Base-by-base conservation (phyloP, 2,888 invertebrate genomes). In the Drosophila anomalipes region DNA sequence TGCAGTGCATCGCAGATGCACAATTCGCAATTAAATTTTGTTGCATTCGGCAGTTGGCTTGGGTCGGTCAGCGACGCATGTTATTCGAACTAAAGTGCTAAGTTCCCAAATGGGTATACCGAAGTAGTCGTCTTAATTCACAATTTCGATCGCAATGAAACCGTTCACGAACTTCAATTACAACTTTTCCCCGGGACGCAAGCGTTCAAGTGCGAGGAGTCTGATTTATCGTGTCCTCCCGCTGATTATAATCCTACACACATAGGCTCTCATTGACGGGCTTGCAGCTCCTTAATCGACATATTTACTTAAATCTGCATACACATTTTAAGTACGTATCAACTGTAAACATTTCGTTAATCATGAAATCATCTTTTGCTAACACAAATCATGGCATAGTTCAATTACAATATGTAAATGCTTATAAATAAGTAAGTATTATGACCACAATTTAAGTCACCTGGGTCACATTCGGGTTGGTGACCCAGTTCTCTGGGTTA, bases 161-260 rank as follows among this genome's bases (percentile, higher is more conserved):
- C 82, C 87, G 70, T 92, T 92, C 71, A 92, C 89, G 80, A 91
- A 91, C 82, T 93, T 91, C 77, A 86, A 91, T 78, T 89, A 91
- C 69, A 93, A 92, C 79, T 92, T 92, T 80, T 92, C 93, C 58
- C 93, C 92, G 70, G 92, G 92, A 68, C 64, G 70, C 58, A 60
- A 66, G 58, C 59, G 60, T 62, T 64, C 60, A 73, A 72, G 60
- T 76, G 71, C 60, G 37, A 65, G 57, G 33, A 72, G 37, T 58
- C 19, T 16, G 26, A 57, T 30, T 33, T 70, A 26, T 58, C 63
- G 59, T 47, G 53, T 57, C 56, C 51, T 49, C 58, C 61, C 61
- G 47, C 63, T 57, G 33, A 49, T 47, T 30, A 54, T 60, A 68
- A 47, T 47, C 47, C 64, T 59, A 53, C 47, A n/a, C 41, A 47